Percentiles rank a stretch among this genome's conserved stretches.
Evolutionary conservation across 2,888 invertebrate genomes (phyloP).

Genomic region (Cyaniris semiargus): DNA sequence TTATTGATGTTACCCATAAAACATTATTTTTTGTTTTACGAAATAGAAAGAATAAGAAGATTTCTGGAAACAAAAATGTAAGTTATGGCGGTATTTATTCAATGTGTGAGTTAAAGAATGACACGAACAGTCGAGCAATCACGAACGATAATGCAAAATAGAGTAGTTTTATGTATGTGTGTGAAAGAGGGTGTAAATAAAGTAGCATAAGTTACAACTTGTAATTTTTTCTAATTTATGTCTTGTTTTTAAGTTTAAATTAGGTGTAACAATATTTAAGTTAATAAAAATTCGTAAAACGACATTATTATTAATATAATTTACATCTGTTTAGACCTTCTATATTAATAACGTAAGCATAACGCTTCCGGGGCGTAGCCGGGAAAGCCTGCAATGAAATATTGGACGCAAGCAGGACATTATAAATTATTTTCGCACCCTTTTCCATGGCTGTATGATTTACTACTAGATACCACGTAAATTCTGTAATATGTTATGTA

Average conservation of each 20-base stretch:
- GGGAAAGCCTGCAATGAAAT: neutral
- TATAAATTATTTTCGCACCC: conserved; percentile 9
- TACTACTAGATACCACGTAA: neutral
- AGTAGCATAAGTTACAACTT: too few relatives aligned
- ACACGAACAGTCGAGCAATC: too few relatives aligned
- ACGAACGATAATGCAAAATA: too few relatives aligned
- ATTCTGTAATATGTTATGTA: neutral
- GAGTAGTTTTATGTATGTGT: too few relatives aligned
- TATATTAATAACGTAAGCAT: neutral
- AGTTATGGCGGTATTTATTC: too few relatives aligned
- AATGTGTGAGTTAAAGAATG: too few relatives aligned
- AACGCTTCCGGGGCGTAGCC: conserved; percentile 2
- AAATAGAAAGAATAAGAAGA: neutral
- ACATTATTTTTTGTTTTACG: neutral
- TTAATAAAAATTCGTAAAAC: too few relatives aligned
- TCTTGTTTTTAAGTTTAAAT: too few relatives aligned
- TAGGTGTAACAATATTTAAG: too few relatives aligned
- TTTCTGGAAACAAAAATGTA: neutral
- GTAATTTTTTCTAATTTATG: too few relatives aligned
- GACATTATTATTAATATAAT: too few relatives aligned
- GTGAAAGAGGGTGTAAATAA: too few relatives aligned
- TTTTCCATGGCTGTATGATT: neutral
- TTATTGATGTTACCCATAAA: neutral
- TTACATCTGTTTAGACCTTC: neutral
- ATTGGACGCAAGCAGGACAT: neutral